Conservation (phyloP, 2,113 vertebrate genomes). For the Lates calcarifer region DNA sequence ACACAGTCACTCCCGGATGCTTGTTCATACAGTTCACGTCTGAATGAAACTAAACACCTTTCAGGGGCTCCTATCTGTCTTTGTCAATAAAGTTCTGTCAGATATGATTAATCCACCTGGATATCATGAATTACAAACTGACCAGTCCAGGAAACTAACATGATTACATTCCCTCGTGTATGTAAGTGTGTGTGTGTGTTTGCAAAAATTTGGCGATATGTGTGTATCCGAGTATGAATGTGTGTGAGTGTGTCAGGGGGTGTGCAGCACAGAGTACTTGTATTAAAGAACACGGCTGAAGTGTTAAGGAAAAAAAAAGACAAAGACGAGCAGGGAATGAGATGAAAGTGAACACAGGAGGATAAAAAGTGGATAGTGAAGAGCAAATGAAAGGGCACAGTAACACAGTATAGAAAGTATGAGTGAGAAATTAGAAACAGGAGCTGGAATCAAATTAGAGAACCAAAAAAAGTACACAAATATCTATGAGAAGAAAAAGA, state of each 20-base stretch:
- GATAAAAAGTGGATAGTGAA: conserved; percentile 1
- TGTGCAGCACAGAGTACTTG: conserved; percentile 6
- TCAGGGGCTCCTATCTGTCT: conserved; percentile 72
- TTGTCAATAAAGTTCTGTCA: conserved; percentile 80
- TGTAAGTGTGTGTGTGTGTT: conserved; percentile 17
- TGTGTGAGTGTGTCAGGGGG: conserved; percentile 16
- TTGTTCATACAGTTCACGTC: conserved; percentile 58
- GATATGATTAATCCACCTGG: conserved; percentile 68
- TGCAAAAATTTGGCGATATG: conserved; percentile 27
- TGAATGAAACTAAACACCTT: conserved; percentile 74
- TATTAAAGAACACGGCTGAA: conserved; percentile 14
- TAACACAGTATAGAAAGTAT: conserved; percentile 2
- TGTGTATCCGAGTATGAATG: conserved; percentile 8
- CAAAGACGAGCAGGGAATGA: conserved; percentile 13
- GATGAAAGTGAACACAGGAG: conserved; percentile 35
- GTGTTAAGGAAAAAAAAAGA: neutral
- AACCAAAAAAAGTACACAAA: neutral
- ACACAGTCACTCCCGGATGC: conserved; percentile 7
- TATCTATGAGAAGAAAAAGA: conserved; percentile 17
- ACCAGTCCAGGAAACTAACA: conserved; percentile 71
- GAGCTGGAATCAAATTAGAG: conserved; percentile 32
- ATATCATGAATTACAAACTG: conserved; percentile 72
- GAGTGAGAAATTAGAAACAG: neutral
- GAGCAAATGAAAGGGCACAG: conserved; percentile 16
- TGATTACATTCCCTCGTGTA: conserved; percentile 69